Conservation (phyloP, 2,113 vertebrate species). For the Natator depressus region DNA sequence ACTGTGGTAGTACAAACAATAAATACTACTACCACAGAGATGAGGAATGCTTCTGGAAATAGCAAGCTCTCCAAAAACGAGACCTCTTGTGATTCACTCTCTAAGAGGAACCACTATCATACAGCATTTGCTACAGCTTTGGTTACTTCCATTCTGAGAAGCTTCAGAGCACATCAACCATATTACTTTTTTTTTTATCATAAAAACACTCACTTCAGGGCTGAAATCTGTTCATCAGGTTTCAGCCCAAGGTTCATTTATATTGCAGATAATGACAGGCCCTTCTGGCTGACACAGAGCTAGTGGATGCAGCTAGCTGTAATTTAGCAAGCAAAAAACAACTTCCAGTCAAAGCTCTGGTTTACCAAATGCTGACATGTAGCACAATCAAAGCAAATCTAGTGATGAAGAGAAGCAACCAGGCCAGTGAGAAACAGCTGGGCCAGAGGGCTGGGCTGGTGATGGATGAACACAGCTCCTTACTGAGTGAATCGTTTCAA, state of each 20-base stretch:
- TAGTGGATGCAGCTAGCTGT: neutral
- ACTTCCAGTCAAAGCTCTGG: neutral
- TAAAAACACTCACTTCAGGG: neutral
- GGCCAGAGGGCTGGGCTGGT: neutral
- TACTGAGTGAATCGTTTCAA: neutral
- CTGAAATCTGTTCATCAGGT: neutral
- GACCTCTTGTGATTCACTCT: neutral
- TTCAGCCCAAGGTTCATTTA: neutral
- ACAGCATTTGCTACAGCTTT: neutral
- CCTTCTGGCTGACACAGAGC: neutral
- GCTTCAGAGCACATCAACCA: neutral
- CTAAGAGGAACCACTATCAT: neutral
- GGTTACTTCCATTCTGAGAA: neutral
- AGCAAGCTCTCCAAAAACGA: neutral
- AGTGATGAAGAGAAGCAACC: neutral
- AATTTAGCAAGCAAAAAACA: neutral
- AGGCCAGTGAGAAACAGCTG: neutral
- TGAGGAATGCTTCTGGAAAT: neutral
- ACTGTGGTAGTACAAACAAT: neutral
- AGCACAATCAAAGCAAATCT: neutral
- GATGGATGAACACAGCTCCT: rapidly evolving
- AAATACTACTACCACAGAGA: neutral
- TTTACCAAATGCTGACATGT: neutral
- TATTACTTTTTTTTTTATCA: neutral
- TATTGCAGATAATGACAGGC: neutral